Evolutionary conservation across 2,797 vertebrate genomes (phyloP).

Genomic region (Oophaga sylvatica): DNA sequence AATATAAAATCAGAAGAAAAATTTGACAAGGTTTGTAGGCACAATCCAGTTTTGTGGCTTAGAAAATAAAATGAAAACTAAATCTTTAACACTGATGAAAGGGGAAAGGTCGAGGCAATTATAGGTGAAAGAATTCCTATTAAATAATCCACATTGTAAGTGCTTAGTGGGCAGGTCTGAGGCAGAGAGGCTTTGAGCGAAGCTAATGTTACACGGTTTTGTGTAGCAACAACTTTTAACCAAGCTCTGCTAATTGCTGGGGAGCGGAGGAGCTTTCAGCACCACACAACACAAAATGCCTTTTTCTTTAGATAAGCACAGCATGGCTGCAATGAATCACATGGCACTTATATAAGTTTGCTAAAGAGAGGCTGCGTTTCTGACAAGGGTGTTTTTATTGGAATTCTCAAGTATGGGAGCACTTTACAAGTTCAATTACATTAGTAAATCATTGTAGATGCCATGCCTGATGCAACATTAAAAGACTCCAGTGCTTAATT

Average conservation of each 20-base stretch:
- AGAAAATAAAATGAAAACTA: not conserved
- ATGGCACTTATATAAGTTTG: not conserved
- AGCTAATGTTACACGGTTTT: not conserved
- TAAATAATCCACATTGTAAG: conserved; percentile 5
- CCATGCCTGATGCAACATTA: not conserved
- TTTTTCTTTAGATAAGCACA: not conserved
- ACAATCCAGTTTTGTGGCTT: conserved; percentile 31
- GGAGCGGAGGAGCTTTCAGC: not conserved
- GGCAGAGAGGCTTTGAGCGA: not conserved
- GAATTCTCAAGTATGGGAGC: not conserved
- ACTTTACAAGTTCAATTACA: not conserved
- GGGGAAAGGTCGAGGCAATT: not conserved
- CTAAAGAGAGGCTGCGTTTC: not conserved
- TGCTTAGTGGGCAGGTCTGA: conserved; percentile 8
- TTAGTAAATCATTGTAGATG: not conserved
- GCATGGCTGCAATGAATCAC: not conserved
- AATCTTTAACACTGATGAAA: not conserved
- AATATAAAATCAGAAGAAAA: not conserved
- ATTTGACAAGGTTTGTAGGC: not conserved
- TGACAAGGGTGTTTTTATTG: not conserved
- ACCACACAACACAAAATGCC: not conserved
- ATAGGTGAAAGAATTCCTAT: not conserved
- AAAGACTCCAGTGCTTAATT: not conserved
- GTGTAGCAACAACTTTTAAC: not conserved
- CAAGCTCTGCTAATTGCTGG: not conserved